phyloP scores from a whole-genome alignment of 2,797 vertebrate genomes.

The Uromys caudimaculatus region DNA sequence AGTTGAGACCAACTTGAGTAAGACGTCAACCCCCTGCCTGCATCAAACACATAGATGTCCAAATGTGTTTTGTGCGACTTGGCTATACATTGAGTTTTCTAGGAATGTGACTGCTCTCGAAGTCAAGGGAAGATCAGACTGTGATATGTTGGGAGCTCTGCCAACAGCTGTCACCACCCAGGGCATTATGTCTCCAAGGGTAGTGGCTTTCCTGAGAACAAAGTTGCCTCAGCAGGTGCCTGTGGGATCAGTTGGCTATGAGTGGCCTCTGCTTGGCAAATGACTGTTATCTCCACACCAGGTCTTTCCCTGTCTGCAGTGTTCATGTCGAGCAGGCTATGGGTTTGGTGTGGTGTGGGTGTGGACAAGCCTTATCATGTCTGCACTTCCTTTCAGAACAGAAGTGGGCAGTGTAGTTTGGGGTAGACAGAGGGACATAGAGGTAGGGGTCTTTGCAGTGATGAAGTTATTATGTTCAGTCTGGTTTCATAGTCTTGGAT shows the following conservation, averaged over 20 bases:
- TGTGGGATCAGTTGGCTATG: not conserved
- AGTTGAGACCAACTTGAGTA: not conserved
- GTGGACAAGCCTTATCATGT: not conserved
- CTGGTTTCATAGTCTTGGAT: not conserved
- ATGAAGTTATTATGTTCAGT: not conserved
- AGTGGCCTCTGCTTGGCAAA: not conserved
- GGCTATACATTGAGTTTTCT: not conserved
- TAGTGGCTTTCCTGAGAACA: not conserved
- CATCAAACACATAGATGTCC: not conserved
- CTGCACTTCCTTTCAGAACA: not conserved
- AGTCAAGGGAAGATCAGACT: not conserved
- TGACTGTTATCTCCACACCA: not conserved
- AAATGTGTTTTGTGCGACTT: not conserved
- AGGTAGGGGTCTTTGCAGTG: accelerated
- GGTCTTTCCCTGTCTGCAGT: not conserved
- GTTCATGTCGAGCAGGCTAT: not conserved
- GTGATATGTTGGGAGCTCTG: not conserved
- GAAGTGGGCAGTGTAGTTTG: not conserved
- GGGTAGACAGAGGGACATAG: too few species aligned
- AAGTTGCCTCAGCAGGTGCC: not conserved
- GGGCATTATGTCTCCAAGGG: not conserved
- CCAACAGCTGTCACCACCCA: conserved; percentile 38
- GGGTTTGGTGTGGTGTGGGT: not conserved
- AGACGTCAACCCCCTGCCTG: not conserved
- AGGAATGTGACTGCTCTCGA: not conserved